Conservation (phyloP, 37 sponge, comb jelly and placozoan species). For the Tethya wilhelma region DNA sequence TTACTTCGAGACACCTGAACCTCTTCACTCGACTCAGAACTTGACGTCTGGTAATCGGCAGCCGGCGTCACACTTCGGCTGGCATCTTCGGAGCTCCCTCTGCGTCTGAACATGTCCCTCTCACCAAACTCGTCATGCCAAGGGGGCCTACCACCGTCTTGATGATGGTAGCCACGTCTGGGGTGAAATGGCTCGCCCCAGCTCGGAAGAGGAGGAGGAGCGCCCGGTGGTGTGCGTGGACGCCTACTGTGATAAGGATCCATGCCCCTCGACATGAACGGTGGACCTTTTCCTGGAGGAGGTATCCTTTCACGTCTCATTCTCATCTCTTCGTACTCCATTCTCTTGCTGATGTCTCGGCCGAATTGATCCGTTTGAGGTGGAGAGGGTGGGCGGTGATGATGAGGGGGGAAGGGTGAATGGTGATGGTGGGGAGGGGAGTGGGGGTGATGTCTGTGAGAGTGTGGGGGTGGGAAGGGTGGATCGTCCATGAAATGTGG, state of each 20-base stretch:
- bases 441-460: conserved; percentile 2
- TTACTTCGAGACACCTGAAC: not conserved
- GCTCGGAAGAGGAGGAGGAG: not conserved
- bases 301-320: not conserved
- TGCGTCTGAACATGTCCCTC: not conserved
- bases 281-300: not conserved
- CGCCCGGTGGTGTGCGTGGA: not conserved
- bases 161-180: not conserved
- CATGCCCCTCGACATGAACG: not conserved
- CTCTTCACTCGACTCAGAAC: not conserved
- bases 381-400: not conserved
- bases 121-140: not conserved
- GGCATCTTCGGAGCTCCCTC: conserved; percentile 8
- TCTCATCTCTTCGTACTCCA: conserved; percentile 4
- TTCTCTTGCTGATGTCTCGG: conserved; percentile 24
- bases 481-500: not conserved
- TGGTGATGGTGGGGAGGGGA: not conserved
- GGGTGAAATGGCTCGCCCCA: not conserved
- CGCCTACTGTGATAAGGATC: not conserved
- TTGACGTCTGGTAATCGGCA: not conserved
- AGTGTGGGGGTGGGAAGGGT: not conserved
- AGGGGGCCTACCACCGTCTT: not conserved
- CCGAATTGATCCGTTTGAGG: conserved; percentile 13
- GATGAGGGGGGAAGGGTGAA: not conserved
- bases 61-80: conserved; percentile 30